phyloP scores from a whole-genome alignment of 92 coral and sea anemone species.

The Pocillopora meandrina region DNA sequence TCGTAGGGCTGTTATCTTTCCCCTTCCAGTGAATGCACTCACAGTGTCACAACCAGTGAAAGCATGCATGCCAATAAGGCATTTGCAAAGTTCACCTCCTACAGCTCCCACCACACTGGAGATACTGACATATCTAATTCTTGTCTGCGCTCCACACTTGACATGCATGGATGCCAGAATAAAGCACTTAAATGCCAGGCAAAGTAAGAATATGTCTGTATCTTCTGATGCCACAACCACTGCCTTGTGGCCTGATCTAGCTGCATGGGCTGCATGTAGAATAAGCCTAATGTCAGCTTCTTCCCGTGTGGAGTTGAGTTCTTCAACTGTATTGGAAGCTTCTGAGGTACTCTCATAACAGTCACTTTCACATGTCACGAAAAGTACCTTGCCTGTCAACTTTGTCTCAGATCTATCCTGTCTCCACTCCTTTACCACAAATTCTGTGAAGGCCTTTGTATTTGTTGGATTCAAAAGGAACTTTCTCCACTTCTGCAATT shows the following conservation, averaged over 20 bases:
- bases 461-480: constrained; percentile 51
- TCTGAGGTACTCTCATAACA: constrained; percentile 50
- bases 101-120: constrained; percentile 47
- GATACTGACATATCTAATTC: constrained; percentile 49
- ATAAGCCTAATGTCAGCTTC: constrained; percentile 67
- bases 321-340: constrained; percentile 13
- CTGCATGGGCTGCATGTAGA: constrained; percentile 53
- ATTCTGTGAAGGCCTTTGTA: constrained; percentile 52
- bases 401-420: constrained; percentile 19
- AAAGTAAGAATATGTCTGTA: constrained; percentile 59
- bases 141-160: constrained; percentile 60
- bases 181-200: constrained; percentile 27
- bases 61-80: constrained; percentile 69
- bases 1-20: constrained; percentile 44
- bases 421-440: constrained; percentile 54
- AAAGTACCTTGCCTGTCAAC: constrained; percentile 38
- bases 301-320: constrained; percentile 56
- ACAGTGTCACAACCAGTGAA: constrained; percentile 72
- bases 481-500: constrained; percentile 50
- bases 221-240: constrained; percentile 58
- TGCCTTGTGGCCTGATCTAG: constrained; percentile 36
- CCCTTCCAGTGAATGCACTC: constrained; percentile 68
- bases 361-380: constrained; percentile 43
- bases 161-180: constrained; percentile 45
- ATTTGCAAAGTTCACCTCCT: constrained; percentile 48